Percentiles rank a stretch among this genome's conserved stretches.
phyloP scores from a whole-genome alignment of 2,113 vertebrate genomes.

The Percina caprodes region DNA sequence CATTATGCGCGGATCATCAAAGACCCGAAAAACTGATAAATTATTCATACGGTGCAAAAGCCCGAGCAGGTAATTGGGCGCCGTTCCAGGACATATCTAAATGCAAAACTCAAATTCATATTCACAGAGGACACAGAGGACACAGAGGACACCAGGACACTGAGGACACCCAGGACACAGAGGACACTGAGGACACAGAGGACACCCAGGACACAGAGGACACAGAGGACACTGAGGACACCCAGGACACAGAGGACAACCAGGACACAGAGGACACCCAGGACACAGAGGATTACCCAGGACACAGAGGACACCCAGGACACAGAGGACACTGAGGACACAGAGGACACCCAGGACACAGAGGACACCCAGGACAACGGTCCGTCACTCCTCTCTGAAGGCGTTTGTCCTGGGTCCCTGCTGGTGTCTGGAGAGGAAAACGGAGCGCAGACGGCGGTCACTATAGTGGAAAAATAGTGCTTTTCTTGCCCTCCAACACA shows the following conservation, averaged over 20 bases:
- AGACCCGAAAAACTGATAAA: constrained; percentile 43
- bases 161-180: too few species aligned
- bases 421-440: constrained; percentile 38
- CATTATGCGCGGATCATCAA: constrained; percentile 27
- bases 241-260: too few species aligned
- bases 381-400: constrained; percentile 43
- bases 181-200: neutral
- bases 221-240: neutral
- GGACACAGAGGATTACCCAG: neutral
- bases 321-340: too few species aligned
- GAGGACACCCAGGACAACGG: constrained; percentile 11
- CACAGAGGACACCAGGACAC: neutral
- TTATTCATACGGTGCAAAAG: constrained; percentile 69
- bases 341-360: too few species aligned
- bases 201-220: constrained; percentile 33
- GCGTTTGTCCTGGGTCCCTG: constrained; percentile 34
- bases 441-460: constrained; percentile 23
- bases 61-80: constrained; percentile 57
- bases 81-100: constrained; percentile 39
- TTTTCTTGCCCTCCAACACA: neutral
- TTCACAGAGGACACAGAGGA: constrained; percentile 25
- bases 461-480: constrained; percentile 49
- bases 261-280: neutral
- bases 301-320: too few species aligned
- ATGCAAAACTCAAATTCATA: constrained; percentile 57